Conservation (phyloP, 2,888 invertebrate species). For the Volucella inflata region DNA sequence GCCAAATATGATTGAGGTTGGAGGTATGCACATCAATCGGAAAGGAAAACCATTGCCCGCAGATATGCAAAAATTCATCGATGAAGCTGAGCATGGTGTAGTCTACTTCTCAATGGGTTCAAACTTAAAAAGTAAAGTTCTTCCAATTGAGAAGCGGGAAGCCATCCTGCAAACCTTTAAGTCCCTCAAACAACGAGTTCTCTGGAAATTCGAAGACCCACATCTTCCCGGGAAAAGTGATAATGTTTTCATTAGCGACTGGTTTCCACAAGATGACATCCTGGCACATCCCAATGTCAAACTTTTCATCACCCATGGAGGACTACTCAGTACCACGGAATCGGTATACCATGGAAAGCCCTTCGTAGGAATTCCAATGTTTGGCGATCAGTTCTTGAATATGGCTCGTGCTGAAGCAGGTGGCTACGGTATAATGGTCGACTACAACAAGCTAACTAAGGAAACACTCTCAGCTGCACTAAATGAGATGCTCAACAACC, state of each 20-base stretch:
- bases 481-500: too few species aligned
- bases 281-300: constrained; percentile 60
- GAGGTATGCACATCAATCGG: constrained; percentile 75
- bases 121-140: constrained; percentile 79
- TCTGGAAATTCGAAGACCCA: constrained; percentile 84
- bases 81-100: constrained; percentile 83
- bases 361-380: constrained; percentile 84
- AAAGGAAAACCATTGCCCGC: constrained; percentile 79
- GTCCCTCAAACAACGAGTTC: constrained; percentile 81
- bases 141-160: constrained; percentile 78
- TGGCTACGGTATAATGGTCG: constrained; percentile 80
- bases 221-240: too few species aligned
- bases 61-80: constrained; percentile 82
- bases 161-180: constrained; percentile 78
- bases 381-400: constrained; percentile 85
- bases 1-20: too few species aligned
- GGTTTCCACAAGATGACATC: too few species aligned
- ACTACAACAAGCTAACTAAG: constrained; percentile 80
- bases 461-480: constrained; percentile 54
- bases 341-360: constrained; percentile 84
- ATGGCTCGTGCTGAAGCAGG: constrained; percentile 80
- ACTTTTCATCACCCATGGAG: constrained; percentile 84
- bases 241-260: too few species aligned
- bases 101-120: constrained; percentile 85
- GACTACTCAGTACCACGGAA: constrained; percentile 84